These are phyloP conservation scores for Metopolophium dirhodum DNA, from an alignment of 1,140 invertebrate species.

Conservation along the genomic window DNA sequence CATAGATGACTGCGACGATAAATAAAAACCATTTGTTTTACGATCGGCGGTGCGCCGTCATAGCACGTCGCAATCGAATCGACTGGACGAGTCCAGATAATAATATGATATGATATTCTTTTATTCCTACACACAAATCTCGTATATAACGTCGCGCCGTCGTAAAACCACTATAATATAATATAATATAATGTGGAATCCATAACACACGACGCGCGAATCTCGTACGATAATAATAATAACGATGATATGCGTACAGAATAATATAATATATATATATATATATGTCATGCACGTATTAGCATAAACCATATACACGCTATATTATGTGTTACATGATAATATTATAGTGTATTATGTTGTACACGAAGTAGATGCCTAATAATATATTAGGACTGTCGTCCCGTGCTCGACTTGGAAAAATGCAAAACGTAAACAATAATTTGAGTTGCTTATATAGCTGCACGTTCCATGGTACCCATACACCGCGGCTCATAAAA, in stretches of 20 bases:
- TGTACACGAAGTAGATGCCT: too few species aligned
- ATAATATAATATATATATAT: too few species aligned
- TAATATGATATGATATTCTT: neutral
- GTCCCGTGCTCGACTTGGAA: neutral
- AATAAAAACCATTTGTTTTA: conserved; percentile 16
- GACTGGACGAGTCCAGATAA: neutral
- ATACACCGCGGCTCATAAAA: neutral
- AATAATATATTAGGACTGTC: neutral
- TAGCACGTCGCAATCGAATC: neutral
- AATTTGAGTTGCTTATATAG: neutral
- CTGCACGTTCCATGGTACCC: too few species aligned
- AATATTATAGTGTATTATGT: neutral
- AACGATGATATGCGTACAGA: neutral
- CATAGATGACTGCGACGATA: neutral
- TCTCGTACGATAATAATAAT: neutral
- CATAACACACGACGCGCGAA: neutral
- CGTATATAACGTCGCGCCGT: neutral
- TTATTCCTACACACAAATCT: neutral
- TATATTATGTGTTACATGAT: neutral
- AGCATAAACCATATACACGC: neutral
- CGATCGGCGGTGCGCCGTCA: neutral
- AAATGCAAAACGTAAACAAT: neutral
- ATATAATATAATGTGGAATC: neutral
- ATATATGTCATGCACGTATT: neutral
- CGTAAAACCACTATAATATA: too few species aligned